Base-by-base conservation (phyloP, 1,140 invertebrate species). In the Pogonomyrmex barbatus region DNA sequence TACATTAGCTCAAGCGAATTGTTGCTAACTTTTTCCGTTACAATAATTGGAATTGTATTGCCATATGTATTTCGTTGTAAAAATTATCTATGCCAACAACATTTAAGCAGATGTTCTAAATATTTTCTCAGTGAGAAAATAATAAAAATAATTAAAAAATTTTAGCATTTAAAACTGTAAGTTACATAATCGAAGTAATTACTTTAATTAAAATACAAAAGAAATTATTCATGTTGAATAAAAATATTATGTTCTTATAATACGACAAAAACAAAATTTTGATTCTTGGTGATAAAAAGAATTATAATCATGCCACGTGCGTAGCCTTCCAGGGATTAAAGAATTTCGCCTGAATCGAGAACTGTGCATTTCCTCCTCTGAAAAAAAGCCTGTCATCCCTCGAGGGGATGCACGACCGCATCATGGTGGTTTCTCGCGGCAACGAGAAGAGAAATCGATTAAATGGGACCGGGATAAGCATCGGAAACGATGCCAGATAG, bases 381-480 rank as follows among this genome's bases (percentile, higher is more conserved):
- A 76, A 52, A 50, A 71, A 81, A 82, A 50, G 30, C 17, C 52
- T 24, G 78, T 60, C 67, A 82, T 82, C 42, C 8, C 78, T 67
- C 78, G n/a, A 45, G 39, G 52, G 39, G 0, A 58, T 68, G n/a
- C 42, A 45, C 52, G 50, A 47, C 24, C 42, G 14, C 17, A 24
- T 24, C 52, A 30, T 33, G 52, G 17, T 39, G 79, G 24, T 33
- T 58, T 50, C 30, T 83, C 42, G 79, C 68, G 33, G 6, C 30
- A 73, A 75, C 36, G 60, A 73, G 79, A 75, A 60, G 33, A 82
- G 63, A 71, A 67, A 73, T 82, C 79, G 67, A 82, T 82, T 50
- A 82, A 73, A 73, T 67, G 67, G 30, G 42, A 82, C 42, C n/a
- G 45, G 79, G 77, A 81, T 79, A 86, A 86, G 68, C 60, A 70